Evolutionary conservation across 2,113 vertebrate species (phyloP).

Genomic region (Odobenus rosmarus): DNA sequence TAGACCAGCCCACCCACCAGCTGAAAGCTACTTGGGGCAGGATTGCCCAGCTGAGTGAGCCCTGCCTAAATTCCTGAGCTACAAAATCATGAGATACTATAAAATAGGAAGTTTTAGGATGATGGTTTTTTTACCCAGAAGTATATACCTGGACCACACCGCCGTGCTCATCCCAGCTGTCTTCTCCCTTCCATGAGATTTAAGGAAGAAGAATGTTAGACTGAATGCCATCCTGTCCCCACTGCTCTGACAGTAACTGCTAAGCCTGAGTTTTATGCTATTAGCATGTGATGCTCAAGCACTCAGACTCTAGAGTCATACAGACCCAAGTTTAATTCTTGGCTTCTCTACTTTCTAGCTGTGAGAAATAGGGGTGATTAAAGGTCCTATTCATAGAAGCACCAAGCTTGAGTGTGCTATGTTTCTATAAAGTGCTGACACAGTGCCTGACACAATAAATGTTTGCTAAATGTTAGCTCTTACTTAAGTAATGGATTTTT

Average conservation of each 20-base stretch:
- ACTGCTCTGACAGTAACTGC: background rate
- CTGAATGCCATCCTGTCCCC: background rate
- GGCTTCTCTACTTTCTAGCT: background rate
- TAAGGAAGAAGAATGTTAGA: background rate
- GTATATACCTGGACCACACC: background rate
- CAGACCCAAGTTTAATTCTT: background rate
- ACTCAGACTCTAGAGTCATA: background rate
- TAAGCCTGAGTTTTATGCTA: background rate
- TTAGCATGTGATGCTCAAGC: background rate
- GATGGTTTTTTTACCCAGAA: background rate
- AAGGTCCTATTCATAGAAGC: background rate
- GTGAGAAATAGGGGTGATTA: background rate
- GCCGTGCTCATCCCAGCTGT: background rate
- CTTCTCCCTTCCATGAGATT: background rate
- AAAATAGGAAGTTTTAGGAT: background rate
- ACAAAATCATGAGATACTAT: background rate
- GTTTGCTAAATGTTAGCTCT: background rate
- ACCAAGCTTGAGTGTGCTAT: background rate
- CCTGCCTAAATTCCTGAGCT: background rate
- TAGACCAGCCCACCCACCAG: background rate
- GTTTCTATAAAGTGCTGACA: background rate
- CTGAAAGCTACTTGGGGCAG: background rate
- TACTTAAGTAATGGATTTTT: conserved; percentile 36
- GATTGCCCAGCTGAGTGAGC: background rate
- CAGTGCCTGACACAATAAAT: background rate